Conservation (phyloP, 2,113 vertebrate species). For the Salminus brasiliensis region DNA sequence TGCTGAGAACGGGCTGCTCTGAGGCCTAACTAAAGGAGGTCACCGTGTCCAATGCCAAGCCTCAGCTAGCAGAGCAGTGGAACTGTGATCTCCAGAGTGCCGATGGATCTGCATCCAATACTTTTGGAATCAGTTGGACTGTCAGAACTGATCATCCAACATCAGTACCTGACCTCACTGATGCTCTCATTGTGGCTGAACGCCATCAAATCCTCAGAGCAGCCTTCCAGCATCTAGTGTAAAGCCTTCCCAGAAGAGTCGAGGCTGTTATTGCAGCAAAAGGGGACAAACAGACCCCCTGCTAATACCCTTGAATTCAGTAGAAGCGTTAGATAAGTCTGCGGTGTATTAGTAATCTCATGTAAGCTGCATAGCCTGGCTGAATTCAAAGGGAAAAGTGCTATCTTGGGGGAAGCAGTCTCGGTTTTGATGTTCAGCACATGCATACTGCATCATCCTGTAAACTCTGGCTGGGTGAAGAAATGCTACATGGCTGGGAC, state of each 20-base stretch:
- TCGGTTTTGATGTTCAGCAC: not conserved
- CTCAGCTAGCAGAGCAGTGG: too few species aligned
- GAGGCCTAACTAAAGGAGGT: too few species aligned
- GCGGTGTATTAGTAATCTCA: not conserved
- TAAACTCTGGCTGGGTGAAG: not conserved
- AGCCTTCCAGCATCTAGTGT: not conserved
- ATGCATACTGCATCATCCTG: not conserved
- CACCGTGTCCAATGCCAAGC: too few species aligned
- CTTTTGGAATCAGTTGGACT: too few species aligned
- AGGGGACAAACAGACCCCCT: too few species aligned
- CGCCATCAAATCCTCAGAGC: not conserved
- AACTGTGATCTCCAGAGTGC: too few species aligned
- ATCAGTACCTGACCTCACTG: too few species aligned
- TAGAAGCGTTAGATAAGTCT: not conserved
- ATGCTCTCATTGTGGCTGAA: not conserved
- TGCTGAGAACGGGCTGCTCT: too few species aligned
- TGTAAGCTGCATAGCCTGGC: not conserved
- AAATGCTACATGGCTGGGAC: not conserved
- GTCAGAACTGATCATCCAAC: too few species aligned
- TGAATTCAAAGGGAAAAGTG: not conserved
- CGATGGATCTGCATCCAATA: too few species aligned
- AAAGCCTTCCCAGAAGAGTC: not conserved
- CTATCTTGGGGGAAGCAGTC: not conserved
- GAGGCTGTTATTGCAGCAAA: not conserved
- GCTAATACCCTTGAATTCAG: not conserved